These are phyloP conservation scores for Cheilosia pagana DNA, from an alignment of 2,888 invertebrate species.

Conservation along the genomic window DNA sequence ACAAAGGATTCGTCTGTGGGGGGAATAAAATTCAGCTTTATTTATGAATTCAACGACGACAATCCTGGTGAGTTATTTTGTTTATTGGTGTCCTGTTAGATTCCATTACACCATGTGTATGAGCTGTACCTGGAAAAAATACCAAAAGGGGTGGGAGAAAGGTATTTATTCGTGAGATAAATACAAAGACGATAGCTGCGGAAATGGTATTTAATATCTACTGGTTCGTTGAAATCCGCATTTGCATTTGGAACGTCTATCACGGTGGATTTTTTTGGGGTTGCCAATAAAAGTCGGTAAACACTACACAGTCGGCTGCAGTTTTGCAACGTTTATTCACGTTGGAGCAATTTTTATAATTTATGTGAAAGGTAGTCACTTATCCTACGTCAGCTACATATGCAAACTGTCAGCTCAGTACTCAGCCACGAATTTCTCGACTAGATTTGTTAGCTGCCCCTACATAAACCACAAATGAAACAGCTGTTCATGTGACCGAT, in stretches of 20 bases:
- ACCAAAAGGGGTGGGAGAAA: not conserved
- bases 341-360: too few relatives aligned
- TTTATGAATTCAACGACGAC: conserved; percentile 42
- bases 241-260: not conserved
- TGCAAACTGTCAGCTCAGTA: too few relatives aligned
- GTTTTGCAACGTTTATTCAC: not conserved
- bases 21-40: conserved; percentile 31
- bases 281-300: too few relatives aligned
- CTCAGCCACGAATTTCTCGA: too few relatives aligned
- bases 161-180: not conserved
- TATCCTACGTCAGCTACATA: too few relatives aligned
- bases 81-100: conserved; percentile 30
- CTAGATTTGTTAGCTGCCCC: too few relatives aligned
- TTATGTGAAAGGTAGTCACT: too few relatives aligned
- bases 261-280: too few relatives aligned
- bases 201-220: conserved; percentile 17
- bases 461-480: too few relatives aligned
- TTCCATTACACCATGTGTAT: conserved; percentile 23
- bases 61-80: conserved; percentile 32
- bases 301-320: not conserved
- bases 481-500: too few relatives aligned
- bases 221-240: not conserved
- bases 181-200: not conserved
- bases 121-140: conserved; percentile 4
- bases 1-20: conserved; percentile 18